These are phyloP conservation scores for Catharus ustulatus DNA, from an alignment of 2,797 vertebrate species.

Conservation along the genomic window DNA sequence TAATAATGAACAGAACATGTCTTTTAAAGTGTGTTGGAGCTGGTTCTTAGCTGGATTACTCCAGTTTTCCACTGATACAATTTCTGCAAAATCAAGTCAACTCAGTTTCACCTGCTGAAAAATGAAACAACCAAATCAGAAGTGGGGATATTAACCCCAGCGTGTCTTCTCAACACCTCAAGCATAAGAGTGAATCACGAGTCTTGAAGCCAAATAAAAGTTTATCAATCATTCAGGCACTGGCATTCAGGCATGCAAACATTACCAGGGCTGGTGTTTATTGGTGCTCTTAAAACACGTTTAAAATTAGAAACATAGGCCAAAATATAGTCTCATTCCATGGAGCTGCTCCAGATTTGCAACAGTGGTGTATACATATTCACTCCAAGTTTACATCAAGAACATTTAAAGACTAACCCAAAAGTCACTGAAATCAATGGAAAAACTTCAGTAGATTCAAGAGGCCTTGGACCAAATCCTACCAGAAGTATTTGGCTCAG, in stretches of 20 bases:
- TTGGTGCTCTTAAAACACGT: constrained; percentile 28
- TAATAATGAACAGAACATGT: constrained; percentile 12
- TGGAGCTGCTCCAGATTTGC: constrained; percentile 38
- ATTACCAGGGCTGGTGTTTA: constrained; percentile 15
- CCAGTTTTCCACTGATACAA: constrained; percentile 7
- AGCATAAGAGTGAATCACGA: background rate
- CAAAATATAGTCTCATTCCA: constrained; percentile 31
- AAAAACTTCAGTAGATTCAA: constrained; percentile 43
- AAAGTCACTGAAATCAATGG: constrained; percentile 44
- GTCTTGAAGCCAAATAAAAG: background rate
- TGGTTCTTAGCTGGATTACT: constrained; percentile 2
- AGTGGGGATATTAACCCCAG: background rate
- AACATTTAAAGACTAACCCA: constrained; percentile 32
- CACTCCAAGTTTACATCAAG: constrained; percentile 37
- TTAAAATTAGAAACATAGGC: constrained; percentile 56
- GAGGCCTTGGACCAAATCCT: constrained; percentile 30
- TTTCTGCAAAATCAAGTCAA: background rate
- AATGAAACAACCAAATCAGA: constrained; percentile 10
- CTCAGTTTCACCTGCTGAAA: constrained; percentile 15
- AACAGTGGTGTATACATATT: background rate
- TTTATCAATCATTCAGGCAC: background rate
- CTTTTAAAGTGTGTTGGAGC: background rate
- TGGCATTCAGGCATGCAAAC: background rate
- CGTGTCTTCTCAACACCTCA: background rate
- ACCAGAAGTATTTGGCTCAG: constrained; percentile 48